These are phyloP conservation scores for Acropora tenuis DNA, from an alignment of 64 coral and sea anemone species.

Conservation along the genomic window DNA sequence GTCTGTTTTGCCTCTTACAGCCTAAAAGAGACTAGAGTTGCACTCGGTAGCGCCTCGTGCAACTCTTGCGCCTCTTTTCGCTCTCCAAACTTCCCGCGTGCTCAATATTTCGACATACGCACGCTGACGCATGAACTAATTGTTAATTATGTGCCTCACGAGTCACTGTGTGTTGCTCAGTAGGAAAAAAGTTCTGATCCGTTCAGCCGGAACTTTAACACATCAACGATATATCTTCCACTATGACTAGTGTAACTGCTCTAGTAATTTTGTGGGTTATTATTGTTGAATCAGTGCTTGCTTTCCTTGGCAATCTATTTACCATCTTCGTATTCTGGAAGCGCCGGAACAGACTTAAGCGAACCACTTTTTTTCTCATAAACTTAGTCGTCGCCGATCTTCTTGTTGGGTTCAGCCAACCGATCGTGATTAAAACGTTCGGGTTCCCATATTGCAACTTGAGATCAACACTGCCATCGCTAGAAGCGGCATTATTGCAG, in stretches of 20 bases:
- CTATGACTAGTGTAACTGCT: neutral
- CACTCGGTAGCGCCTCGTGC: no score
- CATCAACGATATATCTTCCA: no score
- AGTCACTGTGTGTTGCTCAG: no score
- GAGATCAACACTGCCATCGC: neutral
- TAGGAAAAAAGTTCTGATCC: no score
- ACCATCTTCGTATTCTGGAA: neutral
- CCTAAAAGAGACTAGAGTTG: no score
- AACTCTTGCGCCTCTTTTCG: no score
- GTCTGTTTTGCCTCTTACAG: no score
- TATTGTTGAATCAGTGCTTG: neutral
- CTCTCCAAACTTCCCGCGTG: no score
- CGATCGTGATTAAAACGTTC: neutral
- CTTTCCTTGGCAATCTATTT: neutral
- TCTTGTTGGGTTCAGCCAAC: neutral
- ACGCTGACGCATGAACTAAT: no score
- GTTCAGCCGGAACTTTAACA: no score
- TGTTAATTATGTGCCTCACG: no score
- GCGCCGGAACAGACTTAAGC: neutral
- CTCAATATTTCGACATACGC: no score
- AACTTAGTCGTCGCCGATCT: conserved; percentile 13
- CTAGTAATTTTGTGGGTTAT: neutral
- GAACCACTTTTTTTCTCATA: conserved; percentile 7
- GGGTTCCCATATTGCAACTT: neutral
- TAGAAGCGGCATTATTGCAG: neutral